Evolutionary conservation across 2,113 vertebrate species (phyloP).

Genomic region (Salvator merianae): DNA sequence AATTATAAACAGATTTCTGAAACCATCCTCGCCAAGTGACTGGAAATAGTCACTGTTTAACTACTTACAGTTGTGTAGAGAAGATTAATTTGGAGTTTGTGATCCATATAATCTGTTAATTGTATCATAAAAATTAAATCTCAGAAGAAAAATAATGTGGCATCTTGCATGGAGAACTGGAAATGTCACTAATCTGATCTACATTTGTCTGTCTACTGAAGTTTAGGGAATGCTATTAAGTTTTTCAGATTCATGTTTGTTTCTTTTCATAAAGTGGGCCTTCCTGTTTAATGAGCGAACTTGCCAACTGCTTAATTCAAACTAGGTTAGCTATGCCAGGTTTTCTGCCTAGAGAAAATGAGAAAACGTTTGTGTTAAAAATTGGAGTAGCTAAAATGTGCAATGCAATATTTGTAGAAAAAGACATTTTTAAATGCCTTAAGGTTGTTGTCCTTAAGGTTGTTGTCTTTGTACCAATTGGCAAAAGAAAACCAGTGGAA

Average conservation of each 20-base stretch:
- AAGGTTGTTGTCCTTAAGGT: too few species aligned
- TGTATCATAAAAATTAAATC: background rate
- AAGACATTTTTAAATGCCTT: too few species aligned
- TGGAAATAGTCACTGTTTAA: background rate
- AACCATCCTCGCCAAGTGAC: rapidly evolving
- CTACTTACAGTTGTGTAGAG: background rate
- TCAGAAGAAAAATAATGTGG: background rate
- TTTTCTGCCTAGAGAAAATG: background rate
- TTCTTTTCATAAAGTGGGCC: background rate
- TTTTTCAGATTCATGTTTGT: background rate
- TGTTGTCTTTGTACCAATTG: too few species aligned
- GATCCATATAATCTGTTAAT: conserved; percentile 1
- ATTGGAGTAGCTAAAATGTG: background rate
- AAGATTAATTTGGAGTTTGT: background rate
- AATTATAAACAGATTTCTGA: background rate
- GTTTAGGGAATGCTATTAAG: conserved; percentile 12
- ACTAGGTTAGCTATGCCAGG: background rate
- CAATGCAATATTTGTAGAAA: background rate
- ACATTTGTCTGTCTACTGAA: conserved; percentile 6
- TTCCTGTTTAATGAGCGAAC: background rate
- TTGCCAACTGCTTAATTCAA: background rate
- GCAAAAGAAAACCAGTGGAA: too few species aligned
- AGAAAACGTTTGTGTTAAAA: background rate
- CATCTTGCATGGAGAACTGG: conserved; percentile 20
- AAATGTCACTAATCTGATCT: background rate